Base-by-base conservation (phyloP, 2,797 vertebrate genomes). In the Sebastes wilsoni region DNA sequence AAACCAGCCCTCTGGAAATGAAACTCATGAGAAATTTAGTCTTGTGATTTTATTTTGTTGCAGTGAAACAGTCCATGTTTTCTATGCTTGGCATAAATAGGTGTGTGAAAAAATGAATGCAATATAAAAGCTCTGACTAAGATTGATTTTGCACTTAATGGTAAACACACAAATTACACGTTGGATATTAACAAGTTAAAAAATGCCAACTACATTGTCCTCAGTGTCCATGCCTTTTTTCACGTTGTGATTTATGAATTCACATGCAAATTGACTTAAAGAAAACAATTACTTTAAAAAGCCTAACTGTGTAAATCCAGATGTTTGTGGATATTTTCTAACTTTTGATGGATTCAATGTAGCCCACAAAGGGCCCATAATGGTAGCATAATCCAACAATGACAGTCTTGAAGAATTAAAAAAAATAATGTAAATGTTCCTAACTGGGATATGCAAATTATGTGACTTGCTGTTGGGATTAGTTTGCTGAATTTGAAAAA, bases 11-110 rank as follows among this genome's bases (percentile, higher is more conserved):
- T 72, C 67, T 67, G 59, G 67, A 72, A 75, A 77, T 81, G 1
- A 60, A 80, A 30, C 60, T 60, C 73, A 38, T 73, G 64, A 77
- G 61, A 69, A 69, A 49, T 76, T 16, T 10, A 55, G 56, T 84
- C 74, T 71, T 79, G 72, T 83, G 75, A 79, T 73, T 80, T 81
- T 66, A 32, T 32, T 79, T 55, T 65, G 49, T 61, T 70, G n/a
- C 66, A 70, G 59, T 25, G 23, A 71, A 69, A 77, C 56, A 27
- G 46, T 69, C 52, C 12, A n/a, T 73, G 62, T 67, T 66, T 69
- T 58, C 49, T 60, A 4, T 75, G 22, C 72, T 77, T 54, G 16
- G 56, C n/a, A 72, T 9, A 69, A 80, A 67, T 32, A 60, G n/a
- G 11, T 14, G 60, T 66, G 32, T 18, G 49, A 72, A 7, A 34